Evolutionary conservation across 2,797 vertebrate species (phyloP), one percentile per base, ranked within the genome.

Genomic region (Etheostoma nigrum): DNA sequence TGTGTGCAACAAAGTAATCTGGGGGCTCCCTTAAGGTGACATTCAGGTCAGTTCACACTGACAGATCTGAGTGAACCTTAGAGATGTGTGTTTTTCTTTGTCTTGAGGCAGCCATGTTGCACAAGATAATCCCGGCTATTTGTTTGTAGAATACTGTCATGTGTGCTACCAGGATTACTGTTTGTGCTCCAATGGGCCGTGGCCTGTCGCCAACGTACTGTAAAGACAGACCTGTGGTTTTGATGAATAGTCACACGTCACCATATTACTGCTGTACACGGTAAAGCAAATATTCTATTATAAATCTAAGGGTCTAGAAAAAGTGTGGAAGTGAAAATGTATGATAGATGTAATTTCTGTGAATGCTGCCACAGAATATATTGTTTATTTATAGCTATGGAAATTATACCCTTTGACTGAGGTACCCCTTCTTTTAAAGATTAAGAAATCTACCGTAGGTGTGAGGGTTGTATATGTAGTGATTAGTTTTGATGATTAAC

Each of bases 121-220:
- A 10, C 30, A 18, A 68, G 47, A 23, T 62, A 52, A 72, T 79
- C 53, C 12, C 6, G 47, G 63, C 51, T 78, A 21, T 86, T 79
- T 78, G 67, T 79, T 82, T 67, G 33, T 42, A 7, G 81, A 76
- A 84, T 72, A 67, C 40, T 6, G 42, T 79, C 72, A 69, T 63
- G 27, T 72, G 1, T 66, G 78, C 61, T 67, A 21, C 68, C 49
- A 33, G 30, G 61, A 51, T 4, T 7, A 15, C 55, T 63, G 44
- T 76, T 78, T 76, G 52, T 61, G 44, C 71, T 68, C 40, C 23
- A 62, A 55, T 73, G 67, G 42, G 10, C 67, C 5, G 0, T 14
- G 19, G 19, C 27, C 6, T 36, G 45, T 45, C 0, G 15, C n/a
- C 65, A 72, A 1, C 36, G 11, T 15, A 42, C 18, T 67, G 15